Percentiles rank a stretch among this genome's conserved stretches.
phyloP scores from a whole-genome alignment of 2,888 invertebrate species.

The Bursaphelenchus okinawaensis region DNA sequence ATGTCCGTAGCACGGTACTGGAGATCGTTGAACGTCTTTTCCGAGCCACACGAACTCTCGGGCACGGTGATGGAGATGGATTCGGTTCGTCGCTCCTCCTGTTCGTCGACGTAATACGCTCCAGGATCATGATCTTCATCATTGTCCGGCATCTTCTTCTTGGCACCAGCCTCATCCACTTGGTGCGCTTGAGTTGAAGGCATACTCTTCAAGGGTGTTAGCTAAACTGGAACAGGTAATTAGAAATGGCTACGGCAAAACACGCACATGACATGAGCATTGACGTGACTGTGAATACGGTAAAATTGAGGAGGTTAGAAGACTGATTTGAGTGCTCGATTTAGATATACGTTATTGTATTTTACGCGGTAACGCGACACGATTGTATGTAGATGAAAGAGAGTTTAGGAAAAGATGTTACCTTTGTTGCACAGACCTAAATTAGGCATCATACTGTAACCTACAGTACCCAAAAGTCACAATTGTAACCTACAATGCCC shows the following conservation, averaged over 20 bases:
- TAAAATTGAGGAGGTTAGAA: too few relatives aligned
- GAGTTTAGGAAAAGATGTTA: too few relatives aligned
- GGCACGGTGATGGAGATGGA: neutral
- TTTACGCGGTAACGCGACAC: neutral
- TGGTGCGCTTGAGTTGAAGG: neutral
- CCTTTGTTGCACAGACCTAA: too few relatives aligned
- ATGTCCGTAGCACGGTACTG: conserved; percentile 20
- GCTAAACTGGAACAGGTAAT: neutral
- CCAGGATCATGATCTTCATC: neutral
- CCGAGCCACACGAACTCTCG: neutral
- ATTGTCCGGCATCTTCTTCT: neutral
- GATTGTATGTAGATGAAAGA: too few relatives aligned
- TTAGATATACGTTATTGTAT: neutral
- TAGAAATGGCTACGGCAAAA: too few relatives aligned
- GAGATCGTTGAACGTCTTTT: conserved; percentile 1
- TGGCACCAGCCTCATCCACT: neutral
- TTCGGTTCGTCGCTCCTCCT: neutral
- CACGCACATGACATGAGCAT: neutral
- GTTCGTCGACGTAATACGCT: neutral
- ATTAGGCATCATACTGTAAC: too few relatives aligned
- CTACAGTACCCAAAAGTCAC: too few relatives aligned
- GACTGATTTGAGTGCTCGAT: neutral
- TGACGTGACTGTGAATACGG: neutral
- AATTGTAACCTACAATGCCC: too few relatives aligned
- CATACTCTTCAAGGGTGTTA: neutral